Conservation (phyloP, 2,888 invertebrate species). For the Clanis bilineata region DNA sequence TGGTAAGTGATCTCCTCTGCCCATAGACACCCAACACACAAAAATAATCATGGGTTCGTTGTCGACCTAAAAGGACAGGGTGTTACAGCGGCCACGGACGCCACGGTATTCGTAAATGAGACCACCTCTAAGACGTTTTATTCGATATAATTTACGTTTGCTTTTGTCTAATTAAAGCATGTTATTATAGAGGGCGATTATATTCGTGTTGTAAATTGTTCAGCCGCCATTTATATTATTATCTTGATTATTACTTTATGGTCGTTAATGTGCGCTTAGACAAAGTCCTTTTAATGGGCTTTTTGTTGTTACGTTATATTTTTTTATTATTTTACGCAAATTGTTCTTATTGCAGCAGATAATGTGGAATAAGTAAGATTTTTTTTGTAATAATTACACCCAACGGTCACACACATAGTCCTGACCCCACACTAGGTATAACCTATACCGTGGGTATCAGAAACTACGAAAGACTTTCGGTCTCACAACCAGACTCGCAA, state of each 20-base stretch:
- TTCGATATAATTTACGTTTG: conserved; percentile 39
- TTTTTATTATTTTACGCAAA: not conserved
- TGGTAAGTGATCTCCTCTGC: no score
- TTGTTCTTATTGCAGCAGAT: not conserved
- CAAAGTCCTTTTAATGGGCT: not conserved
- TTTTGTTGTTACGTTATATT: conserved; percentile 2
- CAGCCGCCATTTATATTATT: conserved; percentile 46
- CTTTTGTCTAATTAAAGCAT: conserved; percentile 51
- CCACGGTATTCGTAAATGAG: conserved; percentile 37
- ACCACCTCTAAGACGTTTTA: conserved; percentile 53
- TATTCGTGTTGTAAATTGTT: conserved; percentile 43
- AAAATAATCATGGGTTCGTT: no score
- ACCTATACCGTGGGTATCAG: no score
- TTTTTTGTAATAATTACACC: no score
- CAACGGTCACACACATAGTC: no score
- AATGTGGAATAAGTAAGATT: not conserved
- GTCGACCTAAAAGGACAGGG: no score
- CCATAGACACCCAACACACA: no score
- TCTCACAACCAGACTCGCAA: no score
- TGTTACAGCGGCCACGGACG: not conserved
- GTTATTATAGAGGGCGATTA: conserved; percentile 46
- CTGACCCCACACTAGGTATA: no score
- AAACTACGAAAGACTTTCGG: no score
- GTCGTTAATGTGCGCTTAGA: conserved; percentile 53
- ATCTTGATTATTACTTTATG: conserved; percentile 58